Conservation (phyloP, 2,888 invertebrate genomes). For the Cantharis flavilabris region DNA sequence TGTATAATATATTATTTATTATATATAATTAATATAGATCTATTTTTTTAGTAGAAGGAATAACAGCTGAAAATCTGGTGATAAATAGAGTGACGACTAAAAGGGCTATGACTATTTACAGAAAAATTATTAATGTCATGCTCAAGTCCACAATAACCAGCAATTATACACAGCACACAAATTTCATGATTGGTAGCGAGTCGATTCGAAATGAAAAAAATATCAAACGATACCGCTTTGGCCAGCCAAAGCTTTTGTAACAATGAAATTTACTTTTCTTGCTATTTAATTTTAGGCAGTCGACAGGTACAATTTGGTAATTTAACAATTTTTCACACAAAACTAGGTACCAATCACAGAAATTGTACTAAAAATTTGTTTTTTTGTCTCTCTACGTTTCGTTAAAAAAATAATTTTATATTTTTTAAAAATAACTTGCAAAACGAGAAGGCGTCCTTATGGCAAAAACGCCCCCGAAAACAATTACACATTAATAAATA, state of each 20-base stretch:
- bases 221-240: constrained; percentile 11
- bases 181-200: constrained; percentile 43
- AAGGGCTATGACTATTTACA: constrained; percentile 48
- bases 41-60: constrained; percentile 42
- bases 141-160: constrained; percentile 32
- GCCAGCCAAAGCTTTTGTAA: constrained; percentile 23
- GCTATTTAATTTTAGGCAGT: constrained; percentile 14
- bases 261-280: constrained; percentile 8
- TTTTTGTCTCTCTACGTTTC: not conserved
- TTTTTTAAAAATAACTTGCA: not conserved
- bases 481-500: not conserved
- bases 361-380: constrained; percentile 4
- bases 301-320: constrained; percentile 19
- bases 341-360: constrained; percentile 27
- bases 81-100: constrained; percentile 41
- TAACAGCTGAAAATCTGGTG: constrained; percentile 47
- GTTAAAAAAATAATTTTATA: constrained; percentile 2
- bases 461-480: not conserved
- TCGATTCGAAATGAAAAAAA: not conserved
- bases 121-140: constrained; percentile 37
- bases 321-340: constrained; percentile 11
- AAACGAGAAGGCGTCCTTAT: not conserved
- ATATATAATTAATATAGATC: constrained; percentile 39
- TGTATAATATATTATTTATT: constrained; percentile 38
- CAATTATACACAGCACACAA: constrained; percentile 26